Evolutionary conservation across 2,797 vertebrate genomes (phyloP).

Genomic region (Hylomyscus alleni): DNA sequence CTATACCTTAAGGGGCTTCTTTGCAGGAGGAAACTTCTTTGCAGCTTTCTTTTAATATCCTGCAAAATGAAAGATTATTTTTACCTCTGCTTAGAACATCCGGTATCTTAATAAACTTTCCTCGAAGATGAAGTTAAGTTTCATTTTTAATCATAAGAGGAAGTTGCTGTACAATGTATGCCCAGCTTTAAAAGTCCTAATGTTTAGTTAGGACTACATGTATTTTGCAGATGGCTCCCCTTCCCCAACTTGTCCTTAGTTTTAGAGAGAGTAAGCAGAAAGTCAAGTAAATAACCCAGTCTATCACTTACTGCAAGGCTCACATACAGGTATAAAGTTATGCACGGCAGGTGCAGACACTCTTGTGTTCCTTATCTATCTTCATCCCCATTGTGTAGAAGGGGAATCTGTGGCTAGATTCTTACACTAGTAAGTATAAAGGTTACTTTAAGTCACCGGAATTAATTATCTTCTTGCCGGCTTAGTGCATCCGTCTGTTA

Average conservation of each 20-base stretch:
- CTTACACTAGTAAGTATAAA: background rate
- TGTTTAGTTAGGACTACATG: slow-evolving; percentile 43
- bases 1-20: background rate
- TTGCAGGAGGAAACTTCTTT: background rate
- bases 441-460: background rate
- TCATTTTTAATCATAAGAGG: background rate
- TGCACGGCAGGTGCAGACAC: background rate
- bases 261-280: slow-evolving; percentile 48
- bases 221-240: slow-evolving; percentile 8
- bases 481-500: background rate
- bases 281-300: slow-evolving; percentile 12
- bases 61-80: background rate
- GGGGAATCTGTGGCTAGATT: background rate
- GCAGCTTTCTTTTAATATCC: background rate
- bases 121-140: background rate
- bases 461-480: background rate
- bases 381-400: background rate
- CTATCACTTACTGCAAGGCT: background rate
- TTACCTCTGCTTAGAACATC: background rate
- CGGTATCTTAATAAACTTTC: background rate
- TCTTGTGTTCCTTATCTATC: background rate
- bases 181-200: slow-evolving; percentile 41
- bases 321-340: background rate
- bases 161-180: background rate
- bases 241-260: background rate